Conservation (phyloP, 2,888 invertebrate genomes). For the Thelaira solivaga region DNA sequence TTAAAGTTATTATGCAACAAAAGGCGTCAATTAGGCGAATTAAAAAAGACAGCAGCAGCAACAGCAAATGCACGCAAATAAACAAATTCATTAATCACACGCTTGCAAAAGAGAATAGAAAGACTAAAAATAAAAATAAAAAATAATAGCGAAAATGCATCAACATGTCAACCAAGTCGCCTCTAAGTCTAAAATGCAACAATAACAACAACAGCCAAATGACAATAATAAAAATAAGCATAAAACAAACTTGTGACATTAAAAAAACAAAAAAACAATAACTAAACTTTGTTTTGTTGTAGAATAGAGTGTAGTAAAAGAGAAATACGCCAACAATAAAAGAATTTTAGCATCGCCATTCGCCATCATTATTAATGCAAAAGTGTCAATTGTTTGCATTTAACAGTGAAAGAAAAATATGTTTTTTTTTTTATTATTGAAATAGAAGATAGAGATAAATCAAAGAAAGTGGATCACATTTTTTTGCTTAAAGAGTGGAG, state of each 20-base stretch:
- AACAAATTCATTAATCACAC: slow-evolving; percentile 53
- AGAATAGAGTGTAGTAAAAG: no score
- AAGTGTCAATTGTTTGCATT: slow-evolving; percentile 6
- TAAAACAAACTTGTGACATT: background rate
- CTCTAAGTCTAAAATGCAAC: slow-evolving; percentile 29
- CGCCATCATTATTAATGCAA: slow-evolving; percentile 10
- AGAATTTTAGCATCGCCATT: background rate
- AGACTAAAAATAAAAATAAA: no score
- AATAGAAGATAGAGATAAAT: no score
- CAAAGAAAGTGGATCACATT: no score
- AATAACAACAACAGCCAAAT: slow-evolving; percentile 12
- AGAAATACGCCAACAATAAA: no score
- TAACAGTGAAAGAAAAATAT: background rate
- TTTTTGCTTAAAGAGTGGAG: no score
- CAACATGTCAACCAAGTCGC: slow-evolving; percentile 39
- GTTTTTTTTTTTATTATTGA: no score
- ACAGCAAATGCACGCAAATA: background rate
- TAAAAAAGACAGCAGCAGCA: background rate
- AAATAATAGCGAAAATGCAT: slow-evolving; percentile 44
- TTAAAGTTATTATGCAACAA: background rate
- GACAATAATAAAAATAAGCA: no score
- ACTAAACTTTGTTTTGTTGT: no score
- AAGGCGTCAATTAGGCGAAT: background rate
- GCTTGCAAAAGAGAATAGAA: no score
- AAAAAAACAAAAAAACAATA: no score